Conservation (phyloP, 2,797 vertebrate genomes). For the Argyrosomus regius region DNA sequence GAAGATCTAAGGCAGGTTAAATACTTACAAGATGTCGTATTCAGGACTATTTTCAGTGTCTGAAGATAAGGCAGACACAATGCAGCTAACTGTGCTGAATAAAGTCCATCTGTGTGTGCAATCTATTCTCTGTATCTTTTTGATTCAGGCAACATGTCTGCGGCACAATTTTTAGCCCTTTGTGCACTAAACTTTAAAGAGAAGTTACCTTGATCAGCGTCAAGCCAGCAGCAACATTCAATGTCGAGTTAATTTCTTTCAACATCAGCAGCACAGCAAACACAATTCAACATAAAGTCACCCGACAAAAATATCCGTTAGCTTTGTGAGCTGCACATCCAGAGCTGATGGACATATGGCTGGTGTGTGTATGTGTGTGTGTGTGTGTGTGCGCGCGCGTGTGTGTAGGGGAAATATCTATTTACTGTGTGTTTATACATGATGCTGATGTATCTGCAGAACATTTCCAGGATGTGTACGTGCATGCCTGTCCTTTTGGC, state of each 20-base stretch:
- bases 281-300: slow-evolving; percentile 31
- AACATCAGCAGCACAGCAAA: slow-evolving; percentile 44
- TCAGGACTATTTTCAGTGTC: background rate
- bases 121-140: background rate
- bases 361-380: slow-evolving; percentile 9
- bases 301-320: slow-evolving; percentile 9
- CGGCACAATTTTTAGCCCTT: slow-evolving; percentile 13
- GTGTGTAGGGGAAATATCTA: background rate
- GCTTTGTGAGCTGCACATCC: slow-evolving; percentile 27
- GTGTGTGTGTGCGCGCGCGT: background rate
- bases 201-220: slow-evolving; percentile 34
- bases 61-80: background rate
- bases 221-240: slow-evolving; percentile 7
- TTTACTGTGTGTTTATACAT: slow-evolving; percentile 31
- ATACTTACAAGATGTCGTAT: background rate
- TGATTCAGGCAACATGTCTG: background rate
- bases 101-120: background rate
- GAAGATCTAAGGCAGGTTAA: background rate
- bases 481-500: slow-evolving; percentile 66
- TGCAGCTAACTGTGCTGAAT: background rate
- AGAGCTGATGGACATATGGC: slow-evolving; percentile 26
- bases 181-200: slow-evolving; percentile 6
- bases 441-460: slow-evolving; percentile 33
- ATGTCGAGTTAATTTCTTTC: slow-evolving; percentile 29
- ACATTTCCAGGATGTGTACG: slow-evolving; percentile 37